Evolutionary conservation across 2,113 vertebrate species (phyloP).

Genomic region (Varanus salvator): DNA sequence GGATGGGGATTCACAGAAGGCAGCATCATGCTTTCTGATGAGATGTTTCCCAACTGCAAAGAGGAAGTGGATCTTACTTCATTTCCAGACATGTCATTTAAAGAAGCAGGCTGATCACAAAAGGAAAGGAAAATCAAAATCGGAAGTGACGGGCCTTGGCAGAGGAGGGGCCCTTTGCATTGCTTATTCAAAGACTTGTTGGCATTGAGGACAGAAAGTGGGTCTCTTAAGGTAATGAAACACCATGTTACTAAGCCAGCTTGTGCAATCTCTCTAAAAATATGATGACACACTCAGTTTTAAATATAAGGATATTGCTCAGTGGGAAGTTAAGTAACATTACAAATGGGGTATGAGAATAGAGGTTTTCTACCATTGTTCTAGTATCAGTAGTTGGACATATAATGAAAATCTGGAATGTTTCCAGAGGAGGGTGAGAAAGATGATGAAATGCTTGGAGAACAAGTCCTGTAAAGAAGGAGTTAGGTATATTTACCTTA

Average conservation of each 20-base stretch:
- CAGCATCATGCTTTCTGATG: slow-evolving; percentile 3
- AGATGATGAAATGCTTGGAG: background rate
- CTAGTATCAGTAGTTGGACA: background rate
- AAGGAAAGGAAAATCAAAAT: slow-evolving; percentile 39
- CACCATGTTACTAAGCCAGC: background rate
- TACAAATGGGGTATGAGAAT: background rate
- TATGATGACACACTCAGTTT: background rate
- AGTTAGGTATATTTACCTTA: background rate
- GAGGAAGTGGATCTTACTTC: slow-evolving; percentile 40
- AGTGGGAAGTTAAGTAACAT: background rate
- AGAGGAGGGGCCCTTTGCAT: slow-evolving; percentile 2
- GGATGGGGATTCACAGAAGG: background rate
- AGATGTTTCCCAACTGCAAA: slow-evolving; percentile 36
- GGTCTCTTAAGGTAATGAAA: slow-evolving; percentile 18
- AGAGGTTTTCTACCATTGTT: background rate
- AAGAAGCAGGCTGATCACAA: slow-evolving; percentile 31
- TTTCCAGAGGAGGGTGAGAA: background rate
- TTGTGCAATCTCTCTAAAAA: background rate
- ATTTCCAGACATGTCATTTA: slow-evolving; percentile 43
- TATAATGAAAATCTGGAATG: background rate
- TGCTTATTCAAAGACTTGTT: slow-evolving; percentile 43
- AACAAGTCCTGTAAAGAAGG: background rate
- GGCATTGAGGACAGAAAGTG: slow-evolving; percentile 34
- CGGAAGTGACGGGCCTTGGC: slow-evolving; percentile 16
- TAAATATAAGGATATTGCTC: background rate